Percentiles rank a stretch among this genome's conserved stretches.
phyloP scores from a whole-genome alignment of 2,888 invertebrate genomes.

The Sphaerolaimus hirsutus region DNA sequence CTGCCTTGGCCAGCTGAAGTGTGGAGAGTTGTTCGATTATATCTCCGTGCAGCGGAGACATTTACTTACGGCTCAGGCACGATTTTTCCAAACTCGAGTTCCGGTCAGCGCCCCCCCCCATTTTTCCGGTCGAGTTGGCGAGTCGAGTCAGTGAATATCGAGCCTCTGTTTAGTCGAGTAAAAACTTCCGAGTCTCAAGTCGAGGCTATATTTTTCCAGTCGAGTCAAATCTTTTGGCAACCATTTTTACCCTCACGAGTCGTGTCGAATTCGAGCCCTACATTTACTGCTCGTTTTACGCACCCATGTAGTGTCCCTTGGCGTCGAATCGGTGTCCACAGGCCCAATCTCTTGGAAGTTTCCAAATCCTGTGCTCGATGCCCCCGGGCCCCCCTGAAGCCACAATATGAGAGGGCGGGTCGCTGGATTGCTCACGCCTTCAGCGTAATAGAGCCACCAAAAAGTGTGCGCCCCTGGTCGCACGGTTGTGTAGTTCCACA shows the following conservation, averaged over 20 bases:
- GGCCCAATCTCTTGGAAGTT: constrained; percentile 65
- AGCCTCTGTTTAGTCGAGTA: background rate
- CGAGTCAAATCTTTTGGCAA: too few relatives aligned
- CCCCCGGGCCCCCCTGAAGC: constrained; percentile 56
- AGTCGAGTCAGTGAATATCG: too few relatives aligned
- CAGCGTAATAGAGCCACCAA: constrained; percentile 63
- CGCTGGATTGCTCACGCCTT: background rate
- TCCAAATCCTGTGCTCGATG: constrained; percentile 54
- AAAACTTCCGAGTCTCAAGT: background rate
- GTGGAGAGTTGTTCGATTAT: background rate
- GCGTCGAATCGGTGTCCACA: constrained; percentile 40
- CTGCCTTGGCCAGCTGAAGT: constrained; percentile 45
- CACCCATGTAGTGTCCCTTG: constrained; percentile 53
- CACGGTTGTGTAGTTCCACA: too few relatives aligned
- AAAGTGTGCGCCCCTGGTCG: constrained; percentile 52
- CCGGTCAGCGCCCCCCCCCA: too few relatives aligned
- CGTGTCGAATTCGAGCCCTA: too few relatives aligned
- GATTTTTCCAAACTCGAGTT: too few relatives aligned
- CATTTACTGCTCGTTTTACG: constrained; percentile 15
- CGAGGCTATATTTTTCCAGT: too few relatives aligned
- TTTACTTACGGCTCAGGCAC: too few relatives aligned
- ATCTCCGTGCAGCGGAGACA: too few relatives aligned
- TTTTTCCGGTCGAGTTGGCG: too few relatives aligned
- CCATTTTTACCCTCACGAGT: too few relatives aligned
- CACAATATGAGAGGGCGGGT: constrained; percentile 9